A percentile compares a stretch with the other conserved stretches of the same genome.
These are phyloP conservation scores for Zaprionus bogoriensis DNA, from an alignment of 2,888 invertebrate genomes.

Conservation along the genomic window DNA sequence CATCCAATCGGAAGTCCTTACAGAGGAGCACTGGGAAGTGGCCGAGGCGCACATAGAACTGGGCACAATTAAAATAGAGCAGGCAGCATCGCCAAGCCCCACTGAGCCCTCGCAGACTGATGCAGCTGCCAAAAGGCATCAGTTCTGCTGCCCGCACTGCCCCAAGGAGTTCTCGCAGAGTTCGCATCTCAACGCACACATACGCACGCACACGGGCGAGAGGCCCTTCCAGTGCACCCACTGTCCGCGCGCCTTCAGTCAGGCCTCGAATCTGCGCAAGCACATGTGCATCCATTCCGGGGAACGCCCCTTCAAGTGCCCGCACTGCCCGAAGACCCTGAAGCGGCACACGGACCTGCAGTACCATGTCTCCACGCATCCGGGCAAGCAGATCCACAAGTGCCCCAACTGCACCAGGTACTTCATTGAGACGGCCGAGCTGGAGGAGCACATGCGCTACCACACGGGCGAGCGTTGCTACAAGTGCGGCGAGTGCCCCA, in stretches of 20 bases:
- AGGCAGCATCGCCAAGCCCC: not conserved
- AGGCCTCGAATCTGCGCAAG: slow-evolving; percentile 38
- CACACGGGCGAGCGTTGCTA: slow-evolving; percentile 33
- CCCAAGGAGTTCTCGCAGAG: slow-evolving; percentile 3
- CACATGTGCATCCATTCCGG: slow-evolving; percentile 40
- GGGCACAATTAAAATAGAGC: slow-evolving; percentile 29
- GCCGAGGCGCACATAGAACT: slow-evolving; percentile 20
- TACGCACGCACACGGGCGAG: slow-evolving; percentile 8
- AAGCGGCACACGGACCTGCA: slow-evolving; percentile 37
- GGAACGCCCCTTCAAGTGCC: slow-evolving; percentile 44
- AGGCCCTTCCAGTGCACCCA: slow-evolving; percentile 7
- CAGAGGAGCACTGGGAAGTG: slow-evolving; percentile 30
- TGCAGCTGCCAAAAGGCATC: slow-evolving; percentile 3
- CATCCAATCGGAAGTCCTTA: slow-evolving; percentile 28
- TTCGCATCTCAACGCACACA: slow-evolving; percentile 18
- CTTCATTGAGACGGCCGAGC: slow-evolving; percentile 28
- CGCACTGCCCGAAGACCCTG: slow-evolving; percentile 31
- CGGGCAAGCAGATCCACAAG: slow-evolving; percentile 35
- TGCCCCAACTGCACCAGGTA: slow-evolving; percentile 38
- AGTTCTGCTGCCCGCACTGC: slow-evolving; percentile 21
- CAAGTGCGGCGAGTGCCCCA: slow-evolving; percentile 24
- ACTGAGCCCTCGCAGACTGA: not conserved
- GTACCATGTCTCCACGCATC: slow-evolving; percentile 43
- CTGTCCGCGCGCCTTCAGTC: slow-evolving; percentile 17
- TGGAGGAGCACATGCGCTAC: slow-evolving; percentile 35